These are phyloP conservation scores for Gopherus flavomarginatus DNA, from an alignment of 2,113 vertebrate genomes.

Conservation along the genomic window DNA sequence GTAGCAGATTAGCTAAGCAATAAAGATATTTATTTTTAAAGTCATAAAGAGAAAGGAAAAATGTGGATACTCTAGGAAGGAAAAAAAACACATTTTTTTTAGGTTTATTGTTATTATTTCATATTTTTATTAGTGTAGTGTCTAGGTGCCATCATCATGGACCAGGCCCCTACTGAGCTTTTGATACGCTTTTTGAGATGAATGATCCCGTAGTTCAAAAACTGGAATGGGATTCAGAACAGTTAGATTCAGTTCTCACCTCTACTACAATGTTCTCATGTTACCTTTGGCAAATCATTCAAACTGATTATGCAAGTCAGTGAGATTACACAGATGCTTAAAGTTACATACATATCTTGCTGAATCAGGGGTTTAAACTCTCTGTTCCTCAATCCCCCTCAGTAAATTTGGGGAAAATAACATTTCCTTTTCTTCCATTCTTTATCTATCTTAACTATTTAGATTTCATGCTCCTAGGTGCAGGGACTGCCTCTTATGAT, in stretches of 20 bases:
- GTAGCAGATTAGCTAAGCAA: conserved; percentile 31
- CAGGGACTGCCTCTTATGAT: background rate
- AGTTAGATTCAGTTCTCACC: background rate
- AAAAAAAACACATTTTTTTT: background rate
- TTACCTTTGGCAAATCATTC: background rate
- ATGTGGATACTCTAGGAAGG: background rate
- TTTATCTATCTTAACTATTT: background rate
- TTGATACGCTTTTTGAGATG: background rate
- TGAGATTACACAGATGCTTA: accelerated
- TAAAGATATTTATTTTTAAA: conserved; percentile 24
- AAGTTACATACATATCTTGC: background rate
- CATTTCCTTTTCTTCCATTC: background rate
- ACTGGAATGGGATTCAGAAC: background rate
- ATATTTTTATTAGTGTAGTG: accelerated
- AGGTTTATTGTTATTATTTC: background rate
- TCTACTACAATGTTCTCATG: background rate
- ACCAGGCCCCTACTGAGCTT: background rate
- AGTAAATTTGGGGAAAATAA: background rate
- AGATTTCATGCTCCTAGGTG: background rate
- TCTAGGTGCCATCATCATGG: accelerated
- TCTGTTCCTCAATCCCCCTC: background rate
- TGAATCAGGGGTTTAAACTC: background rate
- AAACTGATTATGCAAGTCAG: background rate
- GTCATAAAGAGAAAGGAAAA: conserved; percentile 35
- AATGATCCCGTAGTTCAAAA: background rate